phyloP scores from a whole-genome alignment of 1,140 invertebrate genomes.

The Contarinia nasturtii region DNA sequence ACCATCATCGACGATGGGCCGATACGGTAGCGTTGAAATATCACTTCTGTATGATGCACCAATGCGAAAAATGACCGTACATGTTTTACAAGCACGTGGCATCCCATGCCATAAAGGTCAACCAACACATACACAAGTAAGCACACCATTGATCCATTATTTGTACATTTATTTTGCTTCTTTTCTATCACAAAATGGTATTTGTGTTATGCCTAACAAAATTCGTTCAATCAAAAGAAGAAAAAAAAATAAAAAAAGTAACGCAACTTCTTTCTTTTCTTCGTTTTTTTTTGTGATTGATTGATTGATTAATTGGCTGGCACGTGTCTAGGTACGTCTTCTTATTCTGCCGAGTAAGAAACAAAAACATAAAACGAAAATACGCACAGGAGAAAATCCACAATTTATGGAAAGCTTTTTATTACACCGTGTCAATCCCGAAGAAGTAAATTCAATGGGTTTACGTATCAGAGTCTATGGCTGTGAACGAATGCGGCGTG shows the following conservation, averaged over 20 bases:
- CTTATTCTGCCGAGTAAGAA: conserved; percentile 77
- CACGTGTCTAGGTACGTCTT: conserved; percentile 45
- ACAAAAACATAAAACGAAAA: conserved; percentile 83
- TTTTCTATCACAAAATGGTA: conserved; percentile 1
- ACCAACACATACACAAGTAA: conserved; percentile 57
- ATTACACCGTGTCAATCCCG: conserved; percentile 77
- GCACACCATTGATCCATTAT: neutral
- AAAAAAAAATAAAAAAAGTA: neutral
- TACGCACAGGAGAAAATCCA: conserved; percentile 69
- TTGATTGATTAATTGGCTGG: neutral
- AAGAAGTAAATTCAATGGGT: conserved; percentile 81
- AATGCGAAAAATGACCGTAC: conserved; percentile 73
- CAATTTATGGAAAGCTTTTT: conserved; percentile 85
- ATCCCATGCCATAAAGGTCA: conserved; percentile 54
- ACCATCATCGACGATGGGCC: conserved; percentile 10
- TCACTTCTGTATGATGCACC: conserved; percentile 76
- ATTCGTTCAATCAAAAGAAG: too few relatives aligned
- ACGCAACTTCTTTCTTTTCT: neutral
- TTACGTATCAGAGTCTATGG: conserved; percentile 79
- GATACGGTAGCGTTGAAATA: conserved; percentile 61
- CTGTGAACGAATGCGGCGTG: conserved; percentile 72
- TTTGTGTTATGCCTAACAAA: too few relatives aligned
- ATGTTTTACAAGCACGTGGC: conserved; percentile 69
- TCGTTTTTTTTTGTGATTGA: too few relatives aligned
- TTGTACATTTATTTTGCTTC: conserved; percentile 3